Evolutionary conservation across 2,888 invertebrate species (phyloP).

Genomic region (Coronaproctus castanopsis): DNA sequence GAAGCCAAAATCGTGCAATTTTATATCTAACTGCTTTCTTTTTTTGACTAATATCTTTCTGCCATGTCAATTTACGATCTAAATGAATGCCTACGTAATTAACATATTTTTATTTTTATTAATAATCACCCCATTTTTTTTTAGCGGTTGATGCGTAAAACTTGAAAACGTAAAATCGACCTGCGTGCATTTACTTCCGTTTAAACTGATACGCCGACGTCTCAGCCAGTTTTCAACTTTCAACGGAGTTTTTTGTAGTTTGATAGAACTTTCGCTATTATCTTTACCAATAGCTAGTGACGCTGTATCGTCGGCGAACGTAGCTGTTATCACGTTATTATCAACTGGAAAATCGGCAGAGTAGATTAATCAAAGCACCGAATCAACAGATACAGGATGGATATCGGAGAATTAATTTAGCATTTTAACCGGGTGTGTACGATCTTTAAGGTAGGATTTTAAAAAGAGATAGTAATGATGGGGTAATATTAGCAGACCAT

Average conservation of each 20-base stretch:
- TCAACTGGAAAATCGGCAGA: background rate
- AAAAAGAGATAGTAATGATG: background rate
- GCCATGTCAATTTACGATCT: background rate
- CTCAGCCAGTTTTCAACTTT: background rate
- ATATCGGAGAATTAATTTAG: background rate
- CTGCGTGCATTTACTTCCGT: background rate
- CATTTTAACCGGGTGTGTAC: background rate
- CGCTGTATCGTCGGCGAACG: background rate
- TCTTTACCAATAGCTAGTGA: background rate
- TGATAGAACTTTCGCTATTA: background rate
- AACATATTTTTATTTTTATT: background rate
- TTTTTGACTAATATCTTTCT: background rate
- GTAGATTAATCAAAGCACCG: background rate
- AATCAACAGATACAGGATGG: background rate
- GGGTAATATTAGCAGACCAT: background rate
- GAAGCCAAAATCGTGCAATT: background rate
- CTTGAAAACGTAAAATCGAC: background rate
- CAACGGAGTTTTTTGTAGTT: background rate
- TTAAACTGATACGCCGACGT: background rate
- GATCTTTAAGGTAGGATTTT: background rate
- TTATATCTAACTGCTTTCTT: background rate
- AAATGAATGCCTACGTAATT: background rate
- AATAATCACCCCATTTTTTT: background rate
- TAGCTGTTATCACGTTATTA: background rate
- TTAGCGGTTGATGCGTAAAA: background rate